A percentile compares a stretch with the other conserved stretches of the same genome.
These are phyloP conservation scores for Oreochromis mossambicus DNA, from an alignment of 2,797 vertebrate species.

Conservation along the genomic window DNA sequence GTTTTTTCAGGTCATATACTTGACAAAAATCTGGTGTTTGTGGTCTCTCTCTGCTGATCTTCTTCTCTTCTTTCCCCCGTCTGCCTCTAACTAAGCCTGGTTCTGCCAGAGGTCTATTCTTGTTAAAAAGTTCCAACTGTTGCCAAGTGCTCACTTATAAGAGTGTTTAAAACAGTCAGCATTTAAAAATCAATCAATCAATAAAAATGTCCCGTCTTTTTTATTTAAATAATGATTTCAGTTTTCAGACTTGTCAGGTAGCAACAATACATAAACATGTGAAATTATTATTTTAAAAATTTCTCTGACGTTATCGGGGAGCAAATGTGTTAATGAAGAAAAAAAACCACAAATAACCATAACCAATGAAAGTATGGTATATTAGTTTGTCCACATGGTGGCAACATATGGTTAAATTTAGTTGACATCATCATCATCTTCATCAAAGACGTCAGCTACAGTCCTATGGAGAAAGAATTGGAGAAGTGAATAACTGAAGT, in stretches of 20 bases:
- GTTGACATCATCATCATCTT: conserved; percentile 57
- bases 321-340: conserved; percentile 20
- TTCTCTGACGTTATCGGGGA: conserved; percentile 27
- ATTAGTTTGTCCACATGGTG: conserved; percentile 71
- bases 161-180: not conserved
- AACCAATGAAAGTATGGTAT: conserved; percentile 49
- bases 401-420: conserved; percentile 58
- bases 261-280: conserved; percentile 57
- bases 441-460: conserved; percentile 78
- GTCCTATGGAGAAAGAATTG: conserved; percentile 63
- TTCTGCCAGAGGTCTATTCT: not conserved
- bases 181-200: conserved; percentile 2
- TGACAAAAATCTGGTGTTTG: not conserved
- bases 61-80: not conserved
- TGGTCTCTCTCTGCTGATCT: not conserved
- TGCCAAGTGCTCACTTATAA: not conserved
- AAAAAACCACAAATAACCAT: not conserved
- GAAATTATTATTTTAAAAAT: conserved; percentile 39
- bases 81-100: not conserved
- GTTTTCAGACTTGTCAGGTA: conserved; percentile 21
- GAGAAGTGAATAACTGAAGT: not conserved
- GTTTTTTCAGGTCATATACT: not conserved
- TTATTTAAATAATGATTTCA: conserved; percentile 57
- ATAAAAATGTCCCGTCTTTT: conserved; percentile 54
- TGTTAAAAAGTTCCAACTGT: not conserved